A percentile compares a stretch with the other conserved stretches of the same genome.
Conservation (phyloP, 2,797 vertebrate genomes). For the Tauraco hartlaubi region DNA sequence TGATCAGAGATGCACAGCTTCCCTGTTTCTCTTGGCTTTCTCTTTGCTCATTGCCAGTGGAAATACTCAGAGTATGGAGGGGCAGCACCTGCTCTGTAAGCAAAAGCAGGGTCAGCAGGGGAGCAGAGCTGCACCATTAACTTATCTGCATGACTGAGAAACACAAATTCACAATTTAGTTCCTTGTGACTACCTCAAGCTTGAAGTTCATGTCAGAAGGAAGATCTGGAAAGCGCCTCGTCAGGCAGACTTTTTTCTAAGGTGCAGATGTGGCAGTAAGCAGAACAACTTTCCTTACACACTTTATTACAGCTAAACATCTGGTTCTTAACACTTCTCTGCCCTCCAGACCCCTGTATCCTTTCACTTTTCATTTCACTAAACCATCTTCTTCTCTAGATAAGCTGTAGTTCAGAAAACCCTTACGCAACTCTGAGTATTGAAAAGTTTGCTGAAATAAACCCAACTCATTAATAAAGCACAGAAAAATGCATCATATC, state of each 20-base stretch:
- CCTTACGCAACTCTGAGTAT: neutral
- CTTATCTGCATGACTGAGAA: neutral
- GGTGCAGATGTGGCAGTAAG: neutral
- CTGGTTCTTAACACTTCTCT: neutral
- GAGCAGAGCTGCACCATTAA: neutral
- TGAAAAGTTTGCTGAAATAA: constrained; percentile 12
- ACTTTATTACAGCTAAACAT: neutral
- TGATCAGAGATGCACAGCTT: neutral
- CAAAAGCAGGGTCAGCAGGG: neutral
- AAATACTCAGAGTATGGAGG: neutral
- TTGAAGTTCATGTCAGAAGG: neutral
- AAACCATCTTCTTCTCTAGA: neutral
- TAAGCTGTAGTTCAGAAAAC: neutral
- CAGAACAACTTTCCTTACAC: neutral
- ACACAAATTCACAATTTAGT: neutral
- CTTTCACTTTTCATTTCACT: neutral
- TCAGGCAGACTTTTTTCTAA: neutral
- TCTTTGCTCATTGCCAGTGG: neutral
- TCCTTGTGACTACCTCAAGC: neutral
- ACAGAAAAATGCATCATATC: neutral
- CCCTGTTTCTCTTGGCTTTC: neutral
- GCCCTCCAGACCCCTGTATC: neutral
- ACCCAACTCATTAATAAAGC: neutral
- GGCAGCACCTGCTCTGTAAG: neutral
- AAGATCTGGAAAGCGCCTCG: neutral